A percentile compares a stretch with the other conserved stretches of the same genome.
Evolutionary conservation across 1,140 invertebrate genomes (phyloP).

Genomic region (Aplysia californica): DNA sequence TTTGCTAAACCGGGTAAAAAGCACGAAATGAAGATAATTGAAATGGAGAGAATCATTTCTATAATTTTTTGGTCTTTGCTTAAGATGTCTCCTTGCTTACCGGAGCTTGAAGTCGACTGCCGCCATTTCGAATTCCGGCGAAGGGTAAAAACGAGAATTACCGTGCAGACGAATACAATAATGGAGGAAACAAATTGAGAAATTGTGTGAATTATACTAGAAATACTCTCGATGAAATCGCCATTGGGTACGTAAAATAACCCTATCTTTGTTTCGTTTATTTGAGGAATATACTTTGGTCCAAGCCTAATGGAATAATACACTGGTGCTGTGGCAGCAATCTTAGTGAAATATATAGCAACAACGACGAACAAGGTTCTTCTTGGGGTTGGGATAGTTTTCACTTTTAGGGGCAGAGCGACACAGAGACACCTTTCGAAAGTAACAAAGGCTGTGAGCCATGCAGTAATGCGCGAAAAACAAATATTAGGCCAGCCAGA

Average conservation of each 20-base stretch:
- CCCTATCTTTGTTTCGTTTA: neutral
- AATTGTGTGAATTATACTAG: neutral
- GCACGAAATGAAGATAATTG: neutral
- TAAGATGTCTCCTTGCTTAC: neutral
- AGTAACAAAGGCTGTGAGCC: too few species aligned
- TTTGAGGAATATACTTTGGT: neutral
- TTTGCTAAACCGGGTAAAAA: neutral
- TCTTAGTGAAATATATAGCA: too few species aligned
- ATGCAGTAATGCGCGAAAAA: too few species aligned
- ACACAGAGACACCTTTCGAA: too few species aligned
- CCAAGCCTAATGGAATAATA: neutral
- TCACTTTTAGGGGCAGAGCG: too few species aligned
- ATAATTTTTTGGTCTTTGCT: neutral
- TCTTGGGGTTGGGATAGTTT: too few species aligned
- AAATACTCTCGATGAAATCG: neutral
- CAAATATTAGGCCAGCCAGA: too few species aligned
- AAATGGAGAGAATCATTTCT: conserved; percentile 1
- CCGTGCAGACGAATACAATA: too few species aligned
- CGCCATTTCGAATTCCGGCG: neutral
- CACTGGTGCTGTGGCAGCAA: neutral
- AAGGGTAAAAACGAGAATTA: neutral
- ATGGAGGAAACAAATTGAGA: neutral
- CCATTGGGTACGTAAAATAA: neutral
- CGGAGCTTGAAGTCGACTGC: neutral
- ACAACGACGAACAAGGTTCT: too few species aligned